A percentile compares a stretch with the other conserved stretches of the same genome.
These are phyloP conservation scores for Papilio dardanus DNA, from an alignment of 1,140 invertebrate species.

Conservation along the genomic window DNA sequence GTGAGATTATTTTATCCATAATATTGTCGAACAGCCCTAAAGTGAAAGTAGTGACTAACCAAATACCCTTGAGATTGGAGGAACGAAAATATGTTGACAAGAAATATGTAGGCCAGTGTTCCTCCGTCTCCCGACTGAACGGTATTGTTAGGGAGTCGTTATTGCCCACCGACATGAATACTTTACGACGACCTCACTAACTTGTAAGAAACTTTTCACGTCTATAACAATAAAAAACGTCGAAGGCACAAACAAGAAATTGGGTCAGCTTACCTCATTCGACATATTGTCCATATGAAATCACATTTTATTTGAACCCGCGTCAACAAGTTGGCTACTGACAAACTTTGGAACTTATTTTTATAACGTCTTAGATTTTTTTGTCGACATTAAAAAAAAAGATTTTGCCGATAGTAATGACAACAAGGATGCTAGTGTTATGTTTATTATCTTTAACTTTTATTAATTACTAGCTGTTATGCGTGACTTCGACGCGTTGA, in stretches of 20 bases:
- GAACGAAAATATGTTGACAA: constrained; percentile 31
- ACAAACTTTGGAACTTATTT: too few species aligned
- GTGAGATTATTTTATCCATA: background rate
- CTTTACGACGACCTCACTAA: constrained; percentile 48
- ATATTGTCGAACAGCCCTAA: background rate
- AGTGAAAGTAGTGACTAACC: background rate
- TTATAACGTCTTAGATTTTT: too few species aligned
- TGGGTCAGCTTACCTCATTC: constrained; percentile 26
- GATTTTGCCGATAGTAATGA: too few species aligned
- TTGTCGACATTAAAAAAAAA: too few species aligned
- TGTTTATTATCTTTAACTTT: too few species aligned
- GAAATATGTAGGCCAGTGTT: constrained; percentile 13
- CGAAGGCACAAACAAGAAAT: constrained; percentile 17
- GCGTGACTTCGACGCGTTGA: too few species aligned
- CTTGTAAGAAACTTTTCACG: constrained; percentile 44
- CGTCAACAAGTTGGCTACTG: constrained; percentile 1
- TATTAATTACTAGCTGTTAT: too few species aligned
- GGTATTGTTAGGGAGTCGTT: constrained; percentile 52
- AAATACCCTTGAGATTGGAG: constrained; percentile 17
- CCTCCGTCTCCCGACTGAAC: constrained; percentile 28
- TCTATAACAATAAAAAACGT: constrained; percentile 28
- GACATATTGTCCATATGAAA: constrained; percentile 24
- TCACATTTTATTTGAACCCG: background rate
- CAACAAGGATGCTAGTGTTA: too few species aligned
- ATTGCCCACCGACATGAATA: constrained; percentile 54